Evolutionary conservation across 2,797 vertebrate genomes (phyloP).

Genomic region (Merluccius polli): DNA sequence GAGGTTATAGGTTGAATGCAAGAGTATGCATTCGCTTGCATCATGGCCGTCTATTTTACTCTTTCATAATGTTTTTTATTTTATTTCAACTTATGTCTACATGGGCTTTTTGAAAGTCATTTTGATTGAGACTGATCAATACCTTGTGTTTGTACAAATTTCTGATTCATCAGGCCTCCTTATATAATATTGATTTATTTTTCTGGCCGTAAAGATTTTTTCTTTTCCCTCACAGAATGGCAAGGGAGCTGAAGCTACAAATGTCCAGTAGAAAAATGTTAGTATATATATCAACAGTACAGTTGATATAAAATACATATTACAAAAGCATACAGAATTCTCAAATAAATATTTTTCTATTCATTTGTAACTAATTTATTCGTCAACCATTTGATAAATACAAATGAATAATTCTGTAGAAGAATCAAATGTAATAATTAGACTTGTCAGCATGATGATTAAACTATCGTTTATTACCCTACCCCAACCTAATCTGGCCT

Average conservation of each 20-base stretch:
- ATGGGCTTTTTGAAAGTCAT: not conserved
- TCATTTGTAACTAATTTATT: not conserved
- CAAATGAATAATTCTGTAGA: not conserved
- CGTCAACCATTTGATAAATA: not conserved
- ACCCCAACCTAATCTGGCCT: not conserved
- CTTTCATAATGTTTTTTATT: not conserved
- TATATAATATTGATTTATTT: constrained; percentile 77
- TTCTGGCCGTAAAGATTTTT: constrained; percentile 62
- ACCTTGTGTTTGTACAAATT: constrained; percentile 68
- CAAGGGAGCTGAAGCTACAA: constrained; percentile 28
- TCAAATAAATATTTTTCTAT: not conserved
- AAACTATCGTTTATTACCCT: not conserved
- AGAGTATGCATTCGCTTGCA: not conserved
- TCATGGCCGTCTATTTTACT: not conserved
- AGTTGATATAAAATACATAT: not conserved
- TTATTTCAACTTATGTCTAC: not conserved
- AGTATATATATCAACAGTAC: not conserved
- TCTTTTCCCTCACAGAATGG: constrained; percentile 41
- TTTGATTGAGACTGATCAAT: constrained; percentile 65
- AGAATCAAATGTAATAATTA: not conserved
- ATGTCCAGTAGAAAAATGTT: not conserved
- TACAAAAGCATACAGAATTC: not conserved
- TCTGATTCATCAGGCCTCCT: constrained; percentile 73
- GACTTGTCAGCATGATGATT: not conserved
- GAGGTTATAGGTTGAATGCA: not conserved